phyloP scores from a whole-genome alignment of 1,140 invertebrate species.

The Dysdera silvatica region DNA sequence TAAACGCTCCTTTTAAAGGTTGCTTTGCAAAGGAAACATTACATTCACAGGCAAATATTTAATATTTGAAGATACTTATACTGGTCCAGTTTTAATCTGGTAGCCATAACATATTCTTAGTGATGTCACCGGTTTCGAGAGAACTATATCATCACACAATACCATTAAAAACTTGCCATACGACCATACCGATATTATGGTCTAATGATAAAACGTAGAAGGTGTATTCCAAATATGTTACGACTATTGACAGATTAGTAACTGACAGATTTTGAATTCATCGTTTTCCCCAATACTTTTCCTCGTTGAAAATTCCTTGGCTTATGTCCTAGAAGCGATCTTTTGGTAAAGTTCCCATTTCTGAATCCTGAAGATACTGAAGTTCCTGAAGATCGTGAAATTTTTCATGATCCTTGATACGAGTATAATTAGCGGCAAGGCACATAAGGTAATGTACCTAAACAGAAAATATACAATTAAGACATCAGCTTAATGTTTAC shows the following conservation, averaged over 20 bases:
- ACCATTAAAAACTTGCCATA: background rate
- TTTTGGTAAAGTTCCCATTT: constrained; percentile 43
- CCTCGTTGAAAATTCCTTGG: constrained; percentile 27
- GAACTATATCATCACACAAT: background rate
- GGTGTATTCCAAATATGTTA: background rate
- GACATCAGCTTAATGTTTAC: too few species aligned
- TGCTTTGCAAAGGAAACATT: too few species aligned
- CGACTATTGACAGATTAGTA: background rate
- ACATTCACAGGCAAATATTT: too few species aligned
- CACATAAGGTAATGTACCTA: constrained; percentile 82
- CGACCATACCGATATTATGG: background rate
- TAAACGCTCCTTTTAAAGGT: too few species aligned
- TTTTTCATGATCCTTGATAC: constrained; percentile 35
- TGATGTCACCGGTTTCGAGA: too few species aligned
- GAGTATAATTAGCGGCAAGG: constrained; percentile 52
- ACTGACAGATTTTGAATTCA: background rate
- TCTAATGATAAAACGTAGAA: background rate
- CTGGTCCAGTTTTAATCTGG: too few species aligned
- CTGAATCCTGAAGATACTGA: constrained; percentile 71
- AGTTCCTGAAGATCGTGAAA: constrained; percentile 50
- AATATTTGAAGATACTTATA: too few species aligned
- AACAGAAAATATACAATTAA: background rate
- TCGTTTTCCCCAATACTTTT: constrained; percentile 5
- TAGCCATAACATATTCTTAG: too few species aligned
- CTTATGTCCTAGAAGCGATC: constrained; percentile 30